Base-by-base conservation (phyloP, 2,888 invertebrate genomes). In the Parascotia fuliginaria region DNA sequence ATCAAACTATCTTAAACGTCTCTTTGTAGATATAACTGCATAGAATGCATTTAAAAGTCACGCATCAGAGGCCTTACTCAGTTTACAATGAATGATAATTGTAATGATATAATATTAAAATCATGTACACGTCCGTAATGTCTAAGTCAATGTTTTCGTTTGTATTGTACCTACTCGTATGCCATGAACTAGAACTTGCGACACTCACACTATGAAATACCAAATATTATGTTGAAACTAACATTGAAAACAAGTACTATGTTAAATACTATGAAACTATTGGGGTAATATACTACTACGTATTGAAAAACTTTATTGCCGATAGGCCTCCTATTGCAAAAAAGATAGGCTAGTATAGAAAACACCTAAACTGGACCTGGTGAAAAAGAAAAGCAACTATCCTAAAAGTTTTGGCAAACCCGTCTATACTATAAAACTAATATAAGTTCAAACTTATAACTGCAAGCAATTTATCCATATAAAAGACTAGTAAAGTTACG, bases 111-210 rank as follows among this genome's bases (percentile, higher is more conserved):
- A 42, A 59, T 46, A 36, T 45, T 59, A 51, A 42, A 44, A 67
- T 45, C 34, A 49, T 44, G 37, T 54, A 44, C 57, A 57, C 67
- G 70, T 75, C 72, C 68, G 55, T 69, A 59, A 52, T 48, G 16
- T 70, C 73, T 75, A 73, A 76, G 73, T 73, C 73, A 75, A 65
- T 60, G 15, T 60, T 6, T 44, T 49, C 34, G 47, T 61, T 56
- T 60, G 65, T 61, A 59, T 66, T 62, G 64, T 57, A 46, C 55
- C 50, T 37, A 9, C 38, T 43, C 34, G 31, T 42, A 55, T 42
- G 48, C 49, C 36, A 31, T 24, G 7, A 19, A 6, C 53, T 45
- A 33, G 32, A 39, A 42, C 47, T 36, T 50, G 46, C 28, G 42
- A 43, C 43, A 60, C 49, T 56, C 40, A 56, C 55, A 66, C 59